Evolutionary conservation across 2,113 vertebrate species (phyloP).

Genomic region (Tyto alba): DNA sequence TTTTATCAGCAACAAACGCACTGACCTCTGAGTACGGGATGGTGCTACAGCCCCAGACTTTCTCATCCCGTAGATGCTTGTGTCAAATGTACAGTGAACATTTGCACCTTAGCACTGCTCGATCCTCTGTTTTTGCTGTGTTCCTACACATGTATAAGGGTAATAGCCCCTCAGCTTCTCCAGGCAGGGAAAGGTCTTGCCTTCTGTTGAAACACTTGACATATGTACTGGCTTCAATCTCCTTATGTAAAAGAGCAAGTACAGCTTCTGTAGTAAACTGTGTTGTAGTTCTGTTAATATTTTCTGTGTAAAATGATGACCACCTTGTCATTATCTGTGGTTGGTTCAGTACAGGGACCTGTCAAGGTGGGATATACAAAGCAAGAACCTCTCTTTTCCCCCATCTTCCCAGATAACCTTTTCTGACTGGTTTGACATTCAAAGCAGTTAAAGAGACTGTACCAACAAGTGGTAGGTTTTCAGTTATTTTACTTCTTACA

Average conservation of each 20-base stretch:
- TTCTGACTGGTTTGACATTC: neutral
- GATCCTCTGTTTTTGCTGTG: neutral
- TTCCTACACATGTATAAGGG: neutral
- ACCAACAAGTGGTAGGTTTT: neutral
- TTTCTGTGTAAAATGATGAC: neutral
- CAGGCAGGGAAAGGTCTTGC: neutral
- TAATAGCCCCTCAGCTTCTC: neutral
- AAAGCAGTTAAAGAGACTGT: neutral
- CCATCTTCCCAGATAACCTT: neutral
- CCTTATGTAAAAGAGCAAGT: neutral
- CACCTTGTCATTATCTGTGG: neutral
- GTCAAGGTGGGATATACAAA: neutral
- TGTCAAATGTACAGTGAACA: neutral
- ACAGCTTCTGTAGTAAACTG: neutral
- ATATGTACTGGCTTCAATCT: rapidly evolving
- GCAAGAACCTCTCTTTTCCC: neutral
- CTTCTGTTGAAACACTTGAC: neutral
- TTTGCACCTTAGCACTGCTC: neutral
- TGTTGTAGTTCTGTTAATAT: neutral
- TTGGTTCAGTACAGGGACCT: neutral
- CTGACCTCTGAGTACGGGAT: neutral
- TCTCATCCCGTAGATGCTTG: neutral
- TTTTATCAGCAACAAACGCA: neutral
- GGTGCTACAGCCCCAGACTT: neutral
- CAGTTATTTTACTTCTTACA: neutral